Evolutionary conservation across 2,797 vertebrate genomes (phyloP), one percentile per base, ranked within the genome.

Genomic region (Falco peregrinus): DNA sequence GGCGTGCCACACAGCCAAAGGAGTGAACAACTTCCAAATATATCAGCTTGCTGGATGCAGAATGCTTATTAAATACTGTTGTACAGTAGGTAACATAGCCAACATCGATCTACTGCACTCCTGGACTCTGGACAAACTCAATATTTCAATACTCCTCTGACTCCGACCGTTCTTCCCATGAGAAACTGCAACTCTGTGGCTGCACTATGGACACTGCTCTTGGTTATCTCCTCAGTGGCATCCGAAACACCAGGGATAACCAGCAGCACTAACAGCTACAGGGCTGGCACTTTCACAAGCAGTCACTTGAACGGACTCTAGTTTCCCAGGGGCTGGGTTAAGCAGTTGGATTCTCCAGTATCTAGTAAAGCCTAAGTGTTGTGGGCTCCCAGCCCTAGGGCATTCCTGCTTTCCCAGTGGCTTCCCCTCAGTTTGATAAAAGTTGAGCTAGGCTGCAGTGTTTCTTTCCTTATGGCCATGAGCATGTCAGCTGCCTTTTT

Each of bases 161-260:
- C 57, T 87, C 60, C 75, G 25, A 64, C 39, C 14, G 68, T 80
- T 75, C 79, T 87, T 78, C 4, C 70, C 39, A 35, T 0, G 45
- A 78, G 64, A 59, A 83, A 11, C 43, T 16, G 22, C 68, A 74
- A 25, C 29, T 39, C 68, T 3, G 3, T 7, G 57, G 33, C 59
- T 43, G 33, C 31, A 2, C 41, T 16, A 39, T 0, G 1, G 69
- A 21, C 33, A 10, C 24, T 17, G 43, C 25, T 71, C 16, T 45
- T 29, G 33, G 35, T 28, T 59, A 14, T 5, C 37, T 10, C 50
- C 61, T 45, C 64, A 53, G 47, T 1, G 2, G 41, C 54, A n/a
- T 5, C 25, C 0, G 1, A 21, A 6, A 25, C 10, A 7, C 47
- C 1, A 1, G 29, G 31, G 43, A 45, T 8, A n/a, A 45, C n/a